Base-by-base conservation (phyloP, 2,888 invertebrate species). In the Hirtodrosophila confusa region DNA sequence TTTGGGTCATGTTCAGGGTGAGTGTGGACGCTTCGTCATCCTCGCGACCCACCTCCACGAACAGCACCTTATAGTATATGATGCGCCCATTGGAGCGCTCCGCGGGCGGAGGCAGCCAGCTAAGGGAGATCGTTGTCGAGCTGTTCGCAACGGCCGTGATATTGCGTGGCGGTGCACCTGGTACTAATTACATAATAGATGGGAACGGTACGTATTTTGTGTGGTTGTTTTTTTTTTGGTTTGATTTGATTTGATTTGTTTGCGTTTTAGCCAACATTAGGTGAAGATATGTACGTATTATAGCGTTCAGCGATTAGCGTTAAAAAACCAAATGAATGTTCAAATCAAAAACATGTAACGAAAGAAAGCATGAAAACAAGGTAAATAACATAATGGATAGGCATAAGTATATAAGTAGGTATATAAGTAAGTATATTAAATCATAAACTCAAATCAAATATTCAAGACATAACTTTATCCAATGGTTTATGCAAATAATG, bases 151-250 rank as follows among this genome's bases (percentile, higher is more conserved):
- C 94, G 79, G 97, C 98, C 86, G 95, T 95, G 92, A 99, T 97
- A 93, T 98, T 97, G 94, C 95, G 95, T 90, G 99, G 99, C 89
- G 99, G 97, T 90, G 97, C 98, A 93, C 97, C 97, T 91, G 99
- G 99, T 93, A 98, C 99, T 99, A 93, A 89, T 86, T 89, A 89
- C 89, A 83, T 89, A 89, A 89, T 88, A 89, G 89, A 86, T 85
- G 78, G 90, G 84, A 84, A 87, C 78, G 86, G 88, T 77, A 83
- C 78, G 88, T 84, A 76, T 87, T 17, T 76, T 73, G 70, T 82
- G 78, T 84, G 72, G 78, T 80, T 66, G 48, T 55, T 63, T 57
- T 69, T 62, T 63, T 69, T 50, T 67, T 40, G 61, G 63, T 62
- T 67, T 47, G 36, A 36, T 40, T 69, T 50, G 41, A 35, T 68